These are phyloP conservation scores for Schizopygopsis pylzovi DNA, from an alignment of 2,797 vertebrate genomes.

Conservation along the genomic window DNA sequence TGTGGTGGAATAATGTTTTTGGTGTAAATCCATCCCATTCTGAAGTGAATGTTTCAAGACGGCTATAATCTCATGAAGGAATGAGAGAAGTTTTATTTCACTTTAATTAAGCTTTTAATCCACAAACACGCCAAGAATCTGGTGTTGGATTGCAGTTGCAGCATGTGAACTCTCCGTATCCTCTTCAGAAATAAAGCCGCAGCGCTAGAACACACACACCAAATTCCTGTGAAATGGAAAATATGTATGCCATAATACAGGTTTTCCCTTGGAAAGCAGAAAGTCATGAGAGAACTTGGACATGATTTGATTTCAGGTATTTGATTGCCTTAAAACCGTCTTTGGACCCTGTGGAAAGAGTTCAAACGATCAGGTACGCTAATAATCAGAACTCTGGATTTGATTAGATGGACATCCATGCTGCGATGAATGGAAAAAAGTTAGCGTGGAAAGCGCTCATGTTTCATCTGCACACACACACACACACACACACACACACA, in stretches of 20 bases:
- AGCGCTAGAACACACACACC: conserved; percentile 6
- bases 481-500: conserved; percentile 11
- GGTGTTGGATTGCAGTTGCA: conserved; percentile 68
- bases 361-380: not conserved
- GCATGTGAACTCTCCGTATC: conserved; percentile 50
- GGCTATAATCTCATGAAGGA: conserved; percentile 62
- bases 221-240: conserved; percentile 43
- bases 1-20: conserved; percentile 24
- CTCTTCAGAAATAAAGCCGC: conserved; percentile 38
- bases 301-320: conserved; percentile 19
- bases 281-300: not conserved
- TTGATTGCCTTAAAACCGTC: conserved; percentile 5
- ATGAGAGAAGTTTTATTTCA: conserved; percentile 59
- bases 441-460: conserved; percentile 20
- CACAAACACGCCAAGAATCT: conserved; percentile 67
- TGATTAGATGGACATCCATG: conserved; percentile 10
- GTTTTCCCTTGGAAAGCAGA: not conserved
- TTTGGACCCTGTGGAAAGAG: not conserved
- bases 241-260: conserved; percentile 8
- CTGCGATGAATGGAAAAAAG: conserved; percentile 29
- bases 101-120: conserved; percentile 66
- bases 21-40: conserved; percentile 31
- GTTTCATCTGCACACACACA: conserved; percentile 22
- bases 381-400: conserved; percentile 25
- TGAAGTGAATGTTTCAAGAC: conserved; percentile 14